phyloP scores from a whole-genome alignment of 1,140 invertebrate species.

The Apis dorsata region DNA sequence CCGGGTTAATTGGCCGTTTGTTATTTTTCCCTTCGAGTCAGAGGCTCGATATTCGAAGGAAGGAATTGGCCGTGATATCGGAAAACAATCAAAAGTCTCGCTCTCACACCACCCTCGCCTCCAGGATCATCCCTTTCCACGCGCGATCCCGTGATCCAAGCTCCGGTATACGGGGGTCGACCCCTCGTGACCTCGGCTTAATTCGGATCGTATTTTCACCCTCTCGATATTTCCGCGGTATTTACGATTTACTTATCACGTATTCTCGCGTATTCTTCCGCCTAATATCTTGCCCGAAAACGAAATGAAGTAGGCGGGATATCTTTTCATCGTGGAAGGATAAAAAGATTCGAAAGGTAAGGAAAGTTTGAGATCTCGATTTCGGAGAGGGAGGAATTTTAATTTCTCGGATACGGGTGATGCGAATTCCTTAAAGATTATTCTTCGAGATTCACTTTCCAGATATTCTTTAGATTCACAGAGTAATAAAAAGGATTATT shows the following conservation, averaged over 20 bases:
- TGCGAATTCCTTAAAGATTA: too few species aligned
- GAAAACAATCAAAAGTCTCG: conserved; percentile 70
- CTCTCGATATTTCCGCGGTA: conserved; percentile 39
- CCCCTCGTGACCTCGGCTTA: conserved; percentile 45
- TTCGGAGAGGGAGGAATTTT: too few species aligned
- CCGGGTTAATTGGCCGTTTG: conserved; percentile 62
- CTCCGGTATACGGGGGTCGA: conserved; percentile 1
- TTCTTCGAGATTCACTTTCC: too few species aligned
- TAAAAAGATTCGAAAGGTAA: too few species aligned
- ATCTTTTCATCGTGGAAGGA: too few species aligned
- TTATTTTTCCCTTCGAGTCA: conserved; percentile 59
- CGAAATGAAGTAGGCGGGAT: too few species aligned
- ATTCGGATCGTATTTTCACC: conserved; percentile 55
- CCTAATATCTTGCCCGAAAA: not conserved
- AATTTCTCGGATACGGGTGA: too few species aligned
- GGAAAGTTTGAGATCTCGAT: too few species aligned
- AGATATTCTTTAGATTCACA: too few species aligned
- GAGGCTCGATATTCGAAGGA: conserved; percentile 37
- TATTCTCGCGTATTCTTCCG: not conserved
- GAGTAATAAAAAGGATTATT: too few species aligned
- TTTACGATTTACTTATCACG: not conserved
- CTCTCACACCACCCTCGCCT: not conserved
- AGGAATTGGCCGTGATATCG: conserved; percentile 59
- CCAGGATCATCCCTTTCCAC: conserved; percentile 2
- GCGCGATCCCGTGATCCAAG: conserved; percentile 9